Evolutionary conservation across 1,140 invertebrate species (phyloP).

Genomic region (Drosophila ananassae): DNA sequence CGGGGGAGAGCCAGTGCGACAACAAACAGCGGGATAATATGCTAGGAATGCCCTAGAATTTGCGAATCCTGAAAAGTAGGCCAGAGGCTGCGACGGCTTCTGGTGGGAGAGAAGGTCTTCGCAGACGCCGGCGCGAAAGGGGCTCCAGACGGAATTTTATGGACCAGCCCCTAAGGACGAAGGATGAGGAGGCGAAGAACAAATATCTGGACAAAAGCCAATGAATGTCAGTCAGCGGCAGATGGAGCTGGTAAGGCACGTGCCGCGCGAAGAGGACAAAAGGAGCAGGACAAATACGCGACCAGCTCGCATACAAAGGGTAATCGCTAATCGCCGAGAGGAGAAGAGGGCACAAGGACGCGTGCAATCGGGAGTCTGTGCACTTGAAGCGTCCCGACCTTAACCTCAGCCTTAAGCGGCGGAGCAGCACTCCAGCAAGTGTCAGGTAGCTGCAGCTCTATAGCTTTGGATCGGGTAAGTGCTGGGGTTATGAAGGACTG

Average conservation of each 20-base stretch:
- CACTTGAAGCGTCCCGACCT: conserved; percentile 42
- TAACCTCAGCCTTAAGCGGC: conserved; percentile 2
- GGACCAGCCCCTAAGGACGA: conserved; percentile 38
- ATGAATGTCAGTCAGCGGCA: conserved; percentile 62
- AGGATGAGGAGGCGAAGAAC: conserved; percentile 27
- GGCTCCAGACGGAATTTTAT: conserved; percentile 70
- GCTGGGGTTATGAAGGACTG: too few species aligned
- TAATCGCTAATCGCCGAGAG: conserved; percentile 47
- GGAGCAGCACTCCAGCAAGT: neutral
- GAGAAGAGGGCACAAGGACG: conserved; percentile 10
- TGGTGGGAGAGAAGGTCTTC: conserved; percentile 8
- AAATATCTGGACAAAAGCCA: conserved; percentile 71
- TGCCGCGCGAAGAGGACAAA: neutral
- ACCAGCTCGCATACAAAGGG: conserved; percentile 37
- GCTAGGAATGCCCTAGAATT: conserved; percentile 57
- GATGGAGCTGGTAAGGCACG: conserved; percentile 6
- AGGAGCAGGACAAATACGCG: conserved; percentile 20
- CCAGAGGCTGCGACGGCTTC: conserved; percentile 9
- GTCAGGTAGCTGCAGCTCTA: neutral
- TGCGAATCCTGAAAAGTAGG: conserved; percentile 60
- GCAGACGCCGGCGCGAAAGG: conserved; percentile 63
- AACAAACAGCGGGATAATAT: conserved; percentile 39
- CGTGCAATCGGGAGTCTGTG: conserved; percentile 25
- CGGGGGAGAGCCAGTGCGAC: conserved; percentile 12
- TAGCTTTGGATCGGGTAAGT: too few species aligned